phyloP scores from a whole-genome alignment of 2,113 vertebrate species.

The Chascanopsetta lugubris region DNA sequence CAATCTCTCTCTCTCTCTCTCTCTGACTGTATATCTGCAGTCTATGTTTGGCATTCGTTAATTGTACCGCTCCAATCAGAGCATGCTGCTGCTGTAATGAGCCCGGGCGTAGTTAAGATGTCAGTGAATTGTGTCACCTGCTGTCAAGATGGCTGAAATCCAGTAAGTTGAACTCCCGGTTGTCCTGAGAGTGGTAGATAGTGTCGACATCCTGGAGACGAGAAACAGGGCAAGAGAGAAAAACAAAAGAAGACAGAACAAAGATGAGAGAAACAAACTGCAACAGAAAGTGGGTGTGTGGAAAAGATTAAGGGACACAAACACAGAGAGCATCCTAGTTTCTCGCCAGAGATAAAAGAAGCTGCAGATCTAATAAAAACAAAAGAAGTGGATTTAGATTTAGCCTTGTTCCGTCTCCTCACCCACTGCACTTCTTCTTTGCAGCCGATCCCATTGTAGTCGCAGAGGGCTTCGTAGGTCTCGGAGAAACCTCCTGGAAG shows the following conservation, averaged over 20 bases:
- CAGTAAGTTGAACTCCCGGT: constrained; percentile 89
- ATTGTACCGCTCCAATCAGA: constrained; percentile 2
- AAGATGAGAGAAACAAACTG: neutral
- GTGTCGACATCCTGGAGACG: constrained; percentile 89
- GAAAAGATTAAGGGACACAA: neutral
- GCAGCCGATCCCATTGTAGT: constrained; percentile 84
- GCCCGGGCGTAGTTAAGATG: constrained; percentile 6
- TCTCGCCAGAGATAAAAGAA: neutral
- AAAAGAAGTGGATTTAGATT: neutral
- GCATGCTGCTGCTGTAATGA: neutral
- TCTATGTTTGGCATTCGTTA: constrained; percentile 3
- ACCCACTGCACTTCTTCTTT: constrained; percentile 87
- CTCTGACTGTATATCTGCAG: neutral
- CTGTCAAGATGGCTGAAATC: constrained; percentile 92
- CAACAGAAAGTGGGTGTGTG: constrained; percentile 31
- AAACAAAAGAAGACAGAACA: neutral
- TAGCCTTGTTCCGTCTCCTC: constrained; percentile 32
- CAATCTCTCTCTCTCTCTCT: neutral
- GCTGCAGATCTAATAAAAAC: constrained; percentile 11
- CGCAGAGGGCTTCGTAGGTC: constrained; percentile 83
- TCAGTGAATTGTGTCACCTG: constrained; percentile 79
- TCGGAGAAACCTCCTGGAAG: constrained; percentile 83
- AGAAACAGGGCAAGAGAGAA: constrained; percentile 23
- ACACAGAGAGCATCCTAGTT: neutral
- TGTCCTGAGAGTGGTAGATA: constrained; percentile 95